phyloP scores from a whole-genome alignment of 2,113 vertebrate species.

The Eubucco bourcierii region DNA sequence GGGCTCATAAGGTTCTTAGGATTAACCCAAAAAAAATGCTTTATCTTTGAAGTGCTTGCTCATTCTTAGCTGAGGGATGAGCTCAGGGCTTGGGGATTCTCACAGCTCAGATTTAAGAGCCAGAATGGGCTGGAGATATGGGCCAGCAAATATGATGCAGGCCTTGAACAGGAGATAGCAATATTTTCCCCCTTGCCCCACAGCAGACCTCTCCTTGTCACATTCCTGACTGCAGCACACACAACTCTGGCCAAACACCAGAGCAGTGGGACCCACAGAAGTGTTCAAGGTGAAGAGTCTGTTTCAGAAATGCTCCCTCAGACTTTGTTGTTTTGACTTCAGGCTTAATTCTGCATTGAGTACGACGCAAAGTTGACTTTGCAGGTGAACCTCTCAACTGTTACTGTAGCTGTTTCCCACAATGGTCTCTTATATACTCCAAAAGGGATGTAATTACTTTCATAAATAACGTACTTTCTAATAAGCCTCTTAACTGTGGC shows the following conservation, averaged over 20 bases:
- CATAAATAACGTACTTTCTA: not conserved
- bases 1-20: not conserved
- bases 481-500: not conserved
- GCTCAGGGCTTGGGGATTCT: not conserved
- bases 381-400: not conserved
- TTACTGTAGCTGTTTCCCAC: not conserved
- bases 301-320: not conserved
- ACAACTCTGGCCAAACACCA: rapidly evolving
- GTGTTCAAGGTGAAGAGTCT: not conserved
- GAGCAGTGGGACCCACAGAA: not conserved
- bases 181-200: not conserved
- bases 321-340: not conserved
- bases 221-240: not conserved
- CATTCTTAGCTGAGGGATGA: not conserved
- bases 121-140: not conserved
- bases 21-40: not conserved
- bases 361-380: not conserved
- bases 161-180: not conserved
- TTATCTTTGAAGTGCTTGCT: not conserved
- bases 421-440: not conserved
- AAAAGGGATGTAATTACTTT: not conserved
- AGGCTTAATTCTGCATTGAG: not conserved
- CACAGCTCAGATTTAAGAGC: not conserved
- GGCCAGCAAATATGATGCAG: not conserved
- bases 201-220: not conserved